Percentiles rank a stretch among this genome's conserved stretches.
These are phyloP conservation scores for Sericinus montela DNA, from an alignment of 2,888 invertebrate genomes.

Conservation along the genomic window DNA sequence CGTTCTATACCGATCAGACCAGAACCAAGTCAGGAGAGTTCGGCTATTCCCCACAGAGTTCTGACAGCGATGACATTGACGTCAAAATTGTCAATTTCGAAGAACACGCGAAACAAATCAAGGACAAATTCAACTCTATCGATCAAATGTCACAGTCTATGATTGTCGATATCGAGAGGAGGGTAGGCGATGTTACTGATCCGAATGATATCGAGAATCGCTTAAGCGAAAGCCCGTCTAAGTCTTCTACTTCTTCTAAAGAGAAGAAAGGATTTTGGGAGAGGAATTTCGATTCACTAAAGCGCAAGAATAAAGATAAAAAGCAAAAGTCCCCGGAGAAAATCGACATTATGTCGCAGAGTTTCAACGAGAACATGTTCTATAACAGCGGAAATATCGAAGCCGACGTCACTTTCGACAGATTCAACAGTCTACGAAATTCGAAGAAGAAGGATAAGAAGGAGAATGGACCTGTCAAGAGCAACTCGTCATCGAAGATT, in stretches of 20 bases:
- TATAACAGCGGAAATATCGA: slow-evolving; percentile 72
- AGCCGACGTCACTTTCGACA: slow-evolving; percentile 53
- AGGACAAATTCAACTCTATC: slow-evolving; percentile 71
- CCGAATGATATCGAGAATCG: slow-evolving; percentile 36
- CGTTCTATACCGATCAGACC: slow-evolving; percentile 78
- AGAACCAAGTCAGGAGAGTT: slow-evolving; percentile 71
- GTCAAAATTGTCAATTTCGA: slow-evolving; percentile 55
- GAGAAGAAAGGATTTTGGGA: slow-evolving; percentile 78
- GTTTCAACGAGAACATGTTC: slow-evolving; percentile 75
- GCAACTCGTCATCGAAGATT: slow-evolving; percentile 69
- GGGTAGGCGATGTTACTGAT: slow-evolving; percentile 44
- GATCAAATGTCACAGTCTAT: slow-evolving; percentile 77
- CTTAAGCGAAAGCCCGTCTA: slow-evolving; percentile 59
- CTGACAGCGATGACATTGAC: slow-evolving; percentile 68
- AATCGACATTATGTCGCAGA: slow-evolving; percentile 74
- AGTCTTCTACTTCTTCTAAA: slow-evolving; percentile 61
- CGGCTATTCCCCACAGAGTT: slow-evolving; percentile 69
- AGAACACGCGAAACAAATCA: slow-evolving; percentile 61
- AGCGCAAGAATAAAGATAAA: slow-evolving; percentile 55
- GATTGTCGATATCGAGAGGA: slow-evolving; percentile 69
- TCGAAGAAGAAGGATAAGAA: slow-evolving; percentile 65
- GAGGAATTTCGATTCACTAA: slow-evolving; percentile 72
- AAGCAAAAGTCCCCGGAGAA: slow-evolving; percentile 66
- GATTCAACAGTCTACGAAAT: slow-evolving; percentile 64
- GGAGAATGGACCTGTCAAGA: slow-evolving; percentile 52